Percentiles rank a stretch among this genome's conserved stretches.
phyloP scores from a whole-genome alignment of 2,888 invertebrate genomes.

The Cheiracanthium punctorium region DNA sequence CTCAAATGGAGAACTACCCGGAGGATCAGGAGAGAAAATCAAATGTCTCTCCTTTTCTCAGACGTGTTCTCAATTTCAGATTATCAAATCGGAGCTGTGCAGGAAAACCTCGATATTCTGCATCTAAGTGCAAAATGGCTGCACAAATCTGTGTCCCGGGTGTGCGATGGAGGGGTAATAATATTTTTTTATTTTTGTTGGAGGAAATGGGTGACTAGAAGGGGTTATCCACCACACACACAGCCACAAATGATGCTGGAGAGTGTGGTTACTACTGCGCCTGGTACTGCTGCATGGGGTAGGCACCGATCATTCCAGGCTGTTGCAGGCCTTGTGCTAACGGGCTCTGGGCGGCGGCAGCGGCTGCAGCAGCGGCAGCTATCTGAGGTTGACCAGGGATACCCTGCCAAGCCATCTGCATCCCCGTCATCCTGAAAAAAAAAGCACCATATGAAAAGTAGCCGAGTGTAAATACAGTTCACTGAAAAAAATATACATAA shows the following conservation, averaged over 20 bases:
- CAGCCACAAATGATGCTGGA: conserved; percentile 20
- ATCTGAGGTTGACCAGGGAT: conserved; percentile 75
- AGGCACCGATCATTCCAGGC: conserved; percentile 78
- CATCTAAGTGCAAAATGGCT: not conserved
- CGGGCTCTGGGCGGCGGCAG: conserved; percentile 78
- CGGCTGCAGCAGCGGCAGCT: conserved; percentile 79
- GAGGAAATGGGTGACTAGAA: conserved; percentile 68
- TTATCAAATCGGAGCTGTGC: not conserved
- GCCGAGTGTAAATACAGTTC: no score
- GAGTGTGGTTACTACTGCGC: conserved; percentile 70
- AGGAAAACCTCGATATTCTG: not conserved
- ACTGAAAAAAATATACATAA: no score
- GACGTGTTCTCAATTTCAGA: conserved; percentile 11
- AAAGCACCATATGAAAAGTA: no score
- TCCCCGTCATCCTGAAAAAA: conserved; percentile 74
- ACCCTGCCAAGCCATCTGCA: conserved; percentile 78
- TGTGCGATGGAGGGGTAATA: conserved; percentile 64
- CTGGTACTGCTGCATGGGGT: conserved; percentile 73
- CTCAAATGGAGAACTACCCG: conserved; percentile 11
- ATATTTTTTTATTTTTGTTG: conserved; percentile 41
- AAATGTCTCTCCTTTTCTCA: conserved; percentile 26
- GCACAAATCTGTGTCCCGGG: conserved; percentile 23
- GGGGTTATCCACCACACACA: conserved; percentile 45
- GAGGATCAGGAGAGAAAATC: not conserved
- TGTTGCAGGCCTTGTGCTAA: conserved; percentile 77